Percentiles rank a stretch among this genome's conserved stretches.
These are phyloP conservation scores for Rutpela maculata DNA, from an alignment of 2,888 invertebrate species.

Conservation along the genomic window DNA sequence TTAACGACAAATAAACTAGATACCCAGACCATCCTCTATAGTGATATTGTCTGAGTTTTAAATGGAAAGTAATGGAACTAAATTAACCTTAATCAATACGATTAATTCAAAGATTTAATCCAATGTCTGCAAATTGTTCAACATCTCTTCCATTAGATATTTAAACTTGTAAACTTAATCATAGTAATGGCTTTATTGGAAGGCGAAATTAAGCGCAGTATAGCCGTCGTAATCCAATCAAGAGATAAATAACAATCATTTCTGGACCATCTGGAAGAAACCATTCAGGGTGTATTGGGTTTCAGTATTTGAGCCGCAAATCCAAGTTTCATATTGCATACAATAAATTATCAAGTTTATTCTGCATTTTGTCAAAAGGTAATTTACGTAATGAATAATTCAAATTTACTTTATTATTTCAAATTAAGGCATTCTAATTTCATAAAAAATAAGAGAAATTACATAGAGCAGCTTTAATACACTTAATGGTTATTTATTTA, in stretches of 20 bases:
- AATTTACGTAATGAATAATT: neutral
- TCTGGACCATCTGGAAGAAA: slow-evolving; percentile 6
- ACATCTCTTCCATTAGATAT: neutral
- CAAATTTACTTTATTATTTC: too few relatives aligned
- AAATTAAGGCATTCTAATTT: too few relatives aligned
- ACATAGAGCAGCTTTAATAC: too few relatives aligned
- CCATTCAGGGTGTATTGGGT: neutral
- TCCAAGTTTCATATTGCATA: neutral
- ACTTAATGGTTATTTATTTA: too few relatives aligned
- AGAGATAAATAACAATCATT: slow-evolving; percentile 4
- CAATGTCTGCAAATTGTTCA: neutral
- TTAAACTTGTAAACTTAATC: slow-evolving; percentile 7
- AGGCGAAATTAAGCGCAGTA: neutral
- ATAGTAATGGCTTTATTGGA: slow-evolving; percentile 7
- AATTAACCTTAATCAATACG: neutral
- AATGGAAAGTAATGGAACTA: neutral
- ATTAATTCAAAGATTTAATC: slow-evolving; percentile 6
- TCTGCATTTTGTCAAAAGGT: neutral
- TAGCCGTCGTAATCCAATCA: slow-evolving; percentile 3
- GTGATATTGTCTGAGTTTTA: neutral
- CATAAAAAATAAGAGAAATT: too few relatives aligned
- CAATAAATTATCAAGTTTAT: neutral
- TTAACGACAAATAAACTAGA: too few relatives aligned
- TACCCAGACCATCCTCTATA: too few relatives aligned
- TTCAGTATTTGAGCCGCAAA: neutral